Conservation (phyloP, 2,888 invertebrate species). For the Drosophila borealis region DNA sequence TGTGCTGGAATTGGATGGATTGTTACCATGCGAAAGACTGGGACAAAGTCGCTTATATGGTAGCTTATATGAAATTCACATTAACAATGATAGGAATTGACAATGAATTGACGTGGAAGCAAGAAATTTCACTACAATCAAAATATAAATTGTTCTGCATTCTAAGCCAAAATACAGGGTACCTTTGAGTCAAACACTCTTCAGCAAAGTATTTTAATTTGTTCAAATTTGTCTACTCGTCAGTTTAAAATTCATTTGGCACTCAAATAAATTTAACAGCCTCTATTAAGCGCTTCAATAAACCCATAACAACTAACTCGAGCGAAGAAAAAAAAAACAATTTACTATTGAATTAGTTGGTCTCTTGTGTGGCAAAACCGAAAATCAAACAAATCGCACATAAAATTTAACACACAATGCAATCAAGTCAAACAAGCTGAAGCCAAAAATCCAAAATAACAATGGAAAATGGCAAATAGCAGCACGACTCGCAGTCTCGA, state of each 20-base stretch:
- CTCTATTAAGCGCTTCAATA: slow-evolving; percentile 2
- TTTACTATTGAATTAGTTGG: slow-evolving; percentile 42
- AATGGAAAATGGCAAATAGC: slow-evolving; percentile 40
- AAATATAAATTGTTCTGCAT: no score
- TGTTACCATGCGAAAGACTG: no score
- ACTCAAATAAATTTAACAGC: not conserved
- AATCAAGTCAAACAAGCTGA: slow-evolving; percentile 53
- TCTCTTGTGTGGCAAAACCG: slow-evolving; percentile 19
- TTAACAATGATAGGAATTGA: no score
- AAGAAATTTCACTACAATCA: no score
- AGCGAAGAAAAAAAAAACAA: not conserved
- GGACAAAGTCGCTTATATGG: no score
- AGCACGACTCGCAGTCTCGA: not conserved
- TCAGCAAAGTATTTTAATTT: not conserved
- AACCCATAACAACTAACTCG: not conserved
- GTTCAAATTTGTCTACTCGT: not conserved
- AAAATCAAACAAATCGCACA: slow-evolving; percentile 47
- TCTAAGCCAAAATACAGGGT: not conserved
- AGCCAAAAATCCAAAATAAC: slow-evolving; percentile 35
- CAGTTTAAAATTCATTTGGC: slow-evolving; percentile 5
- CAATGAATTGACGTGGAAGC: no score
- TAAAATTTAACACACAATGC: slow-evolving; percentile 48
- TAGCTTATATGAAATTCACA: no score
- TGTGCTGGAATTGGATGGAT: no score
- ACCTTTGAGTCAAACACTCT: no score